A percentile compares a stretch with the other conserved stretches of the same genome.
Conservation (phyloP, 2,797 vertebrate genomes). For the Muscicapa comitata region DNA sequence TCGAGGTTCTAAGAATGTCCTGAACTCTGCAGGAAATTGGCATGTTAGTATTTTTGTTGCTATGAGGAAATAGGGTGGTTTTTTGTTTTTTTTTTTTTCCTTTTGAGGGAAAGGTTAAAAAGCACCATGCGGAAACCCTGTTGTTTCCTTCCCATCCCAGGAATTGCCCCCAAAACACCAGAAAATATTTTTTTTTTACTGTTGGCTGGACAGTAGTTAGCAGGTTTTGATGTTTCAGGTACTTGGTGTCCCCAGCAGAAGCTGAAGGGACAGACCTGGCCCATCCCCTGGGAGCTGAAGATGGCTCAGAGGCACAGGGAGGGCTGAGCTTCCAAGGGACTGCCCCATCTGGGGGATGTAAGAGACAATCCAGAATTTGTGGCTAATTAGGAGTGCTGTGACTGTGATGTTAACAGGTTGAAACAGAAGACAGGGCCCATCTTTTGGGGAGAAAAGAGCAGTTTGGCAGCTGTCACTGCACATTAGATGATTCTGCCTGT, state of each 20-base stretch:
- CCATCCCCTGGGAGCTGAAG: neutral
- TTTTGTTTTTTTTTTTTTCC: too few species aligned
- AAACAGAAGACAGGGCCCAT: neutral
- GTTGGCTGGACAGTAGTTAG: accelerated
- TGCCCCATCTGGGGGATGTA: neutral
- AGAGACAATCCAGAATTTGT: neutral
- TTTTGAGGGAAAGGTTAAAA: neutral
- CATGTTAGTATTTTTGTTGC: neutral
- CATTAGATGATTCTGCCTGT: neutral
- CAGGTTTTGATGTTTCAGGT: accelerated
- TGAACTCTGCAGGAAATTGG: neutral
- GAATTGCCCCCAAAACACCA: accelerated
- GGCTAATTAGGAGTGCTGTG: neutral
- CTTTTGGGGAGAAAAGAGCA: neutral
- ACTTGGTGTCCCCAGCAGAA: neutral
- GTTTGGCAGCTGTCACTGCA: neutral
- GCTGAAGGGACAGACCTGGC: neutral
- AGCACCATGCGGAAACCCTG: accelerated
- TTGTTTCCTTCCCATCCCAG: accelerated
- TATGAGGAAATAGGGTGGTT: neutral
- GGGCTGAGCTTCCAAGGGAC: neutral
- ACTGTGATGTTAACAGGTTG: neutral
- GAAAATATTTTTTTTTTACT: neutral
- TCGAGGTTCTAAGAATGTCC: neutral
- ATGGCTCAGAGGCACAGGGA: neutral